phyloP scores from a whole-genome alignment of 2,797 vertebrate genomes.

The Chaunax sp. region DNA sequence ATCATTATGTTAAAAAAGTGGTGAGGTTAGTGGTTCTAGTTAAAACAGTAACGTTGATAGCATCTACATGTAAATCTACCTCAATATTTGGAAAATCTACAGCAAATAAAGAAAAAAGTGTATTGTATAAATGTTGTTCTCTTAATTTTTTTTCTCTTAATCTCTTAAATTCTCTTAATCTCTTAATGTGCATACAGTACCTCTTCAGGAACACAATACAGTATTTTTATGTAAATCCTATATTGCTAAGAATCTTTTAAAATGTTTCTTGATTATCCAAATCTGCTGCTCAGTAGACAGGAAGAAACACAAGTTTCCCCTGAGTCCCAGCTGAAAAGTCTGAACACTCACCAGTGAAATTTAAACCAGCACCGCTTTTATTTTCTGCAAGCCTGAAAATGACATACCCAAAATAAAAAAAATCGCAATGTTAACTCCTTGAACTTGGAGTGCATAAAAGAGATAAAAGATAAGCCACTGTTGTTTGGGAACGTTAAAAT shows the following conservation, averaged over 20 bases:
- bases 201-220: neutral
- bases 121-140: too few species aligned
- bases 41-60: neutral
- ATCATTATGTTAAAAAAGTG: neutral
- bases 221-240: neutral
- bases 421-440: neutral
- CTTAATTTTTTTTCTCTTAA: too few species aligned
- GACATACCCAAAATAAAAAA: neutral
- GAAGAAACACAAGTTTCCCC: neutral
- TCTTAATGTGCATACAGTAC: too few species aligned
- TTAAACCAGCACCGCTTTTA: neutral
- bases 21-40: neutral
- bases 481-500: too few species aligned
- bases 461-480: too few species aligned
- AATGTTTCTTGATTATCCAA: conserved; percentile 1
- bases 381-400: conserved; percentile 11
- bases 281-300: neutral
- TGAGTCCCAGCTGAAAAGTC: neutral
- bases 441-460: too few species aligned
- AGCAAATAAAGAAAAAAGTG: neutral
- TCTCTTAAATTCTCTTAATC: too few species aligned
- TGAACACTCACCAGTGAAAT: neutral
- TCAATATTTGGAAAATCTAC: neutral
- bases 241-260: conserved; percentile 13
- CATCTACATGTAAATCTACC: neutral